Evolutionary conservation across 2,888 invertebrate genomes (phyloP), one percentile per base, ranked within the genome.

Genomic region (Tetropium fuscum): DNA sequence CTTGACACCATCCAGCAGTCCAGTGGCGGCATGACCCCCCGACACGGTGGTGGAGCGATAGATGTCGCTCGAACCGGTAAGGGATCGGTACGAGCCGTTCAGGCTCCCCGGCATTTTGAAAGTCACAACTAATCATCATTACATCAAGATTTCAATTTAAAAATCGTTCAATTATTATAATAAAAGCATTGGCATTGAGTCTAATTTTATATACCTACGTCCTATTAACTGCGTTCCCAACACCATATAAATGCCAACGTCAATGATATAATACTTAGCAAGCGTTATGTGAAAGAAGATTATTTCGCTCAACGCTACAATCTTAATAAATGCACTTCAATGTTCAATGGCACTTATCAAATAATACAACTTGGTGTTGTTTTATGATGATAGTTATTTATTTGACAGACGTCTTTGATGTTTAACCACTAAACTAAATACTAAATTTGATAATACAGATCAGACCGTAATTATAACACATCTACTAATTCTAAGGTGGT

Each of bases 71-170:
- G 72, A 51, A 53, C 70, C 70, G 58, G 66, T 70, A 77, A 88
- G 82, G 74, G 85, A 86, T 74, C 85, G 85, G 84, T 88, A 88
- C 78, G 87, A 87, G 81, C 87, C 87, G 80, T 86, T 86, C 82
- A 86, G 84, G 79, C 83, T 81, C 75, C 85, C 85, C 80, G 88
- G 86, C 89, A 89, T 89, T 82, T 81, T 83, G 60, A 41, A 51
- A 45, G 34, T 40, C 43, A 54, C 60, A 49, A 54, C 55, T 63
- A 51, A 27, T 55, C 36, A 55, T 53, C 20, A 58, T 58, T 48
- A 66, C 64, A 66, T 66, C 60, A 66, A 65, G 60, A 63, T 54
- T 54, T 54, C 64, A n/a, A n/a, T n/a, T n/a, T n/a, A n/a, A n/a
- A n/a, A n/a, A n/a, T n/a, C n/a, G n/a, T n/a, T n/a, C n/a, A 64